Percentiles rank a stretch among this genome's conserved stretches.
These are phyloP conservation scores for Athripsodes cinereus DNA, from an alignment of 2,888 invertebrate genomes.

Conservation along the genomic window DNA sequence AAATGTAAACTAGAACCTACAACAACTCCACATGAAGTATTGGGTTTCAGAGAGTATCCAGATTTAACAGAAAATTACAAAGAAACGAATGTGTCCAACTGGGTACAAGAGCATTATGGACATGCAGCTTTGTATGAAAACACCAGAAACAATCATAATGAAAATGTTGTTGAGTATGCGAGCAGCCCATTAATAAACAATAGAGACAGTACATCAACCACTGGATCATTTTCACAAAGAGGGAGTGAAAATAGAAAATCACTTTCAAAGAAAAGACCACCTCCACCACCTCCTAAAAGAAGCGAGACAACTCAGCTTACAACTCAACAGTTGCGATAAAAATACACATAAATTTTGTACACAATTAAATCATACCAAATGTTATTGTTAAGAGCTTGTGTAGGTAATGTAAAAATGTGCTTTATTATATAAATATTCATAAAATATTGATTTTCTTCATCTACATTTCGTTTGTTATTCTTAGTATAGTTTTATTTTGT, in stretches of 20 bases:
- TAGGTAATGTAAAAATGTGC: too few relatives aligned
- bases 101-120: slow-evolving; percentile 86
- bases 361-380: neutral
- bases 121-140: slow-evolving; percentile 64
- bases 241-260: slow-evolving; percentile 32
- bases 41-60: slow-evolving; percentile 81
- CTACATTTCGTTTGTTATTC: too few relatives aligned
- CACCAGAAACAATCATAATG: slow-evolving; percentile 49
- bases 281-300: slow-evolving; percentile 85
- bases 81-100: slow-evolving; percentile 80
- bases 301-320: slow-evolving; percentile 83
- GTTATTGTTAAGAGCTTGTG: neutral
- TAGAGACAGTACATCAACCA: slow-evolving; percentile 8
- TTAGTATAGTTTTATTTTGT: too few relatives aligned
- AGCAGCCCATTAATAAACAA: slow-evolving; percentile 30
- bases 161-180: slow-evolving; percentile 44
- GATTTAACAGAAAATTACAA: slow-evolving; percentile 63
- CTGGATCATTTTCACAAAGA: slow-evolving; percentile 30
- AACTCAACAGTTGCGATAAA: slow-evolving; percentile 29
- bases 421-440: too few relatives aligned
- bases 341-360: neutral
- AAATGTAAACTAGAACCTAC: slow-evolving; percentile 82
- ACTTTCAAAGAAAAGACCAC: slow-evolving; percentile 63
- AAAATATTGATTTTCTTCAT: too few relatives aligned
- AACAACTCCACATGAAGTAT: slow-evolving; percentile 86